These are phyloP conservation scores for Hyperoplus lanceolatus DNA, from an alignment of 2,797 vertebrate species.

Conservation along the genomic window DNA sequence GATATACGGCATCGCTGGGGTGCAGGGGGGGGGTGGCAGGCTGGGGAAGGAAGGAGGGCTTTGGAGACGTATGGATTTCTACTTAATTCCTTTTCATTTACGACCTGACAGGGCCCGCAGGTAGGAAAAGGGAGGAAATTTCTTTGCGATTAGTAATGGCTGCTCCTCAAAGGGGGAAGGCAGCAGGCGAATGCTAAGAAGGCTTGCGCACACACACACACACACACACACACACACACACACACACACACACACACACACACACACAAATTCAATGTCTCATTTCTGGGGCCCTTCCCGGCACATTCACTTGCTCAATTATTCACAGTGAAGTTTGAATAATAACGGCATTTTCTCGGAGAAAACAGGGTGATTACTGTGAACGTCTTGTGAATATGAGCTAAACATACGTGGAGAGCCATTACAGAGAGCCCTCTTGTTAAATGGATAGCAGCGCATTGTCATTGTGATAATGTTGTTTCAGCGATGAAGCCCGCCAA, in stretches of 20 bases:
- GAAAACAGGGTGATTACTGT: conserved; percentile 77
- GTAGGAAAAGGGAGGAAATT: conserved; percentile 80
- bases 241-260: conserved; percentile 37
- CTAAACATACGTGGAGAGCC: conserved; percentile 60
- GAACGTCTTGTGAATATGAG: conserved; percentile 52
- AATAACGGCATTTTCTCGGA: conserved; percentile 76
- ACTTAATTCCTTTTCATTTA: conserved; percentile 87
- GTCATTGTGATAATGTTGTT: conserved; percentile 54
- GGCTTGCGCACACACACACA: conserved; percentile 43
- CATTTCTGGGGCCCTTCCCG: conserved; percentile 65
- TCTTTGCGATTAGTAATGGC: conserved; percentile 86
- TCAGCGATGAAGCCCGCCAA: conserved; percentile 9
- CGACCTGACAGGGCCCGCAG: conserved; percentile 82
- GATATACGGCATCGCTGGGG: conserved; percentile 76
- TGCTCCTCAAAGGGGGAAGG: conserved; percentile 81
- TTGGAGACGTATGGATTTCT: conserved; percentile 86
- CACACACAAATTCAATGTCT: conserved; percentile 45
- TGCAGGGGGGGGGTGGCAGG: conserved; percentile 27
- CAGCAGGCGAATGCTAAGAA: conserved; percentile 80
- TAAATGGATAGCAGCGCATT: conserved; percentile 26
- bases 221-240: conserved; percentile 29
- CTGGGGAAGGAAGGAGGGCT: conserved; percentile 54
- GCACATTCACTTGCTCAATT: conserved; percentile 74
- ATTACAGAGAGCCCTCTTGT: conserved; percentile 46
- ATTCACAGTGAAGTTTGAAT: conserved; percentile 81